Evolutionary conservation across 1,140 invertebrate genomes (phyloP), one percentile per base, ranked within the genome.

Genomic region (Drosophila mayri): DNA sequence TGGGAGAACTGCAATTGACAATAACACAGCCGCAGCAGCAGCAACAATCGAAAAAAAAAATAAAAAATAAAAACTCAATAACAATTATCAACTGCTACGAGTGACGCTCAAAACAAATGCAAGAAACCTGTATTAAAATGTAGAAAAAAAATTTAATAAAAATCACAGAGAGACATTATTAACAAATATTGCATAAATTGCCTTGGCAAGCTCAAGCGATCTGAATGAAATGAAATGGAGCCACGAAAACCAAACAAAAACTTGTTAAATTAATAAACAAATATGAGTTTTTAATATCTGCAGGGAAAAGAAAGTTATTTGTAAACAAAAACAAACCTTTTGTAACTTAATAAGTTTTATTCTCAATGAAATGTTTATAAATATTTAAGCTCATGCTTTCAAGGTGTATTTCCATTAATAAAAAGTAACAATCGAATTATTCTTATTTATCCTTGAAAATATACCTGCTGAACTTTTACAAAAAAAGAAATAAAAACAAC

Each of bases 11-110:
- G 71, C 80, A 83, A 76, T 77, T 71, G 74, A 78, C 67, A 61
- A 50, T 72, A 64, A 64, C 54, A 59, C 44, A 79, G 50, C 55
- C 58, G 63, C 32, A 66, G 20, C 28, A 62, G 35, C 72, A 74
- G 20, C 43, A 77, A 58, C 65, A 71, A 64, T 58, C 71, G 41
- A n/a, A n/a, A n/a, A 2, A 47, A 35, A 50, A 54, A 54, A 22
- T 22, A 16, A 37, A 22, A 54, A 22, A 74, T 74, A 74, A 73
- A 71, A 82, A 79, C 71, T 83, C 76, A 83, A 71, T 83, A 83
- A 79, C 81, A 83, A 83, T 79, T 83, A 83, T 76, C 80, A 75
- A 63, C 61, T 76, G 80, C 41, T 58, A 54, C 66, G 66, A 73
- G 76, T 65, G 67, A 62, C 79, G 63, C 75, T 46, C 54, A 58